These are phyloP conservation scores for Dryobates pubescens DNA, from an alignment of 2,797 vertebrate species.

Conservation along the genomic window DNA sequence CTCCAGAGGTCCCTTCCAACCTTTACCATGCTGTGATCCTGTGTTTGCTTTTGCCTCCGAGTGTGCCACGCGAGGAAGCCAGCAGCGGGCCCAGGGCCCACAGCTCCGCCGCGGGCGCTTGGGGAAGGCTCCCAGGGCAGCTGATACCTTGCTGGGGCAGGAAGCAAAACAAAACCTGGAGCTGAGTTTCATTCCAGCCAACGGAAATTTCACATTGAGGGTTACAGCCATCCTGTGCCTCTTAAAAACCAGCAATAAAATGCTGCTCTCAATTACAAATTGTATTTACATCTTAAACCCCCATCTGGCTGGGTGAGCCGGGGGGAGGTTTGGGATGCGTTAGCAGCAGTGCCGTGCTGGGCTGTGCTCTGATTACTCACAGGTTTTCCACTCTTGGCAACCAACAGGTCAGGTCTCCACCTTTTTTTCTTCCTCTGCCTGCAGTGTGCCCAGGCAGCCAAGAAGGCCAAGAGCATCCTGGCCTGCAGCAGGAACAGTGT, in stretches of 20 bases:
- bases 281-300: slow-evolving; percentile 71
- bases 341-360: background rate
- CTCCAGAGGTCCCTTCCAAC: no score
- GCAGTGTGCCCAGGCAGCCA: background rate
- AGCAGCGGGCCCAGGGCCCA: slow-evolving; percentile 14
- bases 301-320: slow-evolving; percentile 32
- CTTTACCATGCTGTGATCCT: no score
- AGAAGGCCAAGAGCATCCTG: no score
- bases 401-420: slow-evolving; percentile 20
- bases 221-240: slow-evolving; percentile 71
- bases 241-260: slow-evolving; percentile 73
- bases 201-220: slow-evolving; percentile 72
- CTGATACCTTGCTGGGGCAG: slow-evolving; percentile 31
- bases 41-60: slow-evolving; percentile 23
- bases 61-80: slow-evolving; percentile 4
- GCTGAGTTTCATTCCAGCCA: slow-evolving; percentile 69
- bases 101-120: slow-evolving; percentile 32
- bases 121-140: slow-evolving; percentile 33
- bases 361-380: background rate
- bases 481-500: no score
- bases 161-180: slow-evolving; percentile 63
- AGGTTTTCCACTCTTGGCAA: slow-evolving; percentile 23
- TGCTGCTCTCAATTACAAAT: slow-evolving; percentile 72
- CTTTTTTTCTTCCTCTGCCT: background rate
- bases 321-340: slow-evolving; percentile 35